A percentile compares a stretch with the other conserved stretches of the same genome.
Evolutionary conservation across 2,797 vertebrate genomes (phyloP).

Genomic region (Tarsius wallacei): DNA sequence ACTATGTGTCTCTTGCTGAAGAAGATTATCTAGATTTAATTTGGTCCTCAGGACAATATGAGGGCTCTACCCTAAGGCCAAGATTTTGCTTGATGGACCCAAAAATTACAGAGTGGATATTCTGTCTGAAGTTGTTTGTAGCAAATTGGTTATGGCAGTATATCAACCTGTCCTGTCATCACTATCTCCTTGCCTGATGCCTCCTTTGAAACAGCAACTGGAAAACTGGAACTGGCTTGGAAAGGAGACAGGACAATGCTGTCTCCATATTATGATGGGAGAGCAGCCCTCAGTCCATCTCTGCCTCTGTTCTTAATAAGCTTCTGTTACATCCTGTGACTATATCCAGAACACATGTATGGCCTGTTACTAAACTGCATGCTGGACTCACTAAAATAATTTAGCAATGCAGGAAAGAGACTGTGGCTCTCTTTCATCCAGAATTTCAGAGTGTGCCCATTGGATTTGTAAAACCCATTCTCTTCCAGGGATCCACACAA

Average conservation of each 20-base stretch:
- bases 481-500: not conserved
- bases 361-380: slow-evolving; percentile 23
- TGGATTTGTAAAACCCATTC: not conserved
- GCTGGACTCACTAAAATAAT: slow-evolving; percentile 62
- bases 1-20: slow-evolving; percentile 48
- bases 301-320: slow-evolving; percentile 61
- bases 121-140: slow-evolving; percentile 54
- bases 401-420: slow-evolving; percentile 44
- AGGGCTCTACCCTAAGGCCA: slow-evolving; percentile 20
- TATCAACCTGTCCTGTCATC: not conserved
- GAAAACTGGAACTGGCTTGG: slow-evolving; percentile 39
- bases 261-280: slow-evolving; percentile 18
- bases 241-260: slow-evolving; percentile 40
- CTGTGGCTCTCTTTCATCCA: not conserved
- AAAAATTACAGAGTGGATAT: not conserved
- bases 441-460: not conserved
- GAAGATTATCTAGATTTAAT: slow-evolving; percentile 58
- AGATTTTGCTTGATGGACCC: slow-evolving; percentile 47
- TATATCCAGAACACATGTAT: slow-evolving; percentile 9
- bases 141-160: slow-evolving; percentile 38
- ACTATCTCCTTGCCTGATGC: slow-evolving; percentile 53
- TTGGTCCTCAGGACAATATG: slow-evolving; percentile 36
- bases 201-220: slow-evolving; percentile 71
- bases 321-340: not conserved
- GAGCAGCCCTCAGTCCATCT: not conserved